phyloP scores from a whole-genome alignment of 2,888 invertebrate genomes.

The Lutraria lutraria region DNA sequence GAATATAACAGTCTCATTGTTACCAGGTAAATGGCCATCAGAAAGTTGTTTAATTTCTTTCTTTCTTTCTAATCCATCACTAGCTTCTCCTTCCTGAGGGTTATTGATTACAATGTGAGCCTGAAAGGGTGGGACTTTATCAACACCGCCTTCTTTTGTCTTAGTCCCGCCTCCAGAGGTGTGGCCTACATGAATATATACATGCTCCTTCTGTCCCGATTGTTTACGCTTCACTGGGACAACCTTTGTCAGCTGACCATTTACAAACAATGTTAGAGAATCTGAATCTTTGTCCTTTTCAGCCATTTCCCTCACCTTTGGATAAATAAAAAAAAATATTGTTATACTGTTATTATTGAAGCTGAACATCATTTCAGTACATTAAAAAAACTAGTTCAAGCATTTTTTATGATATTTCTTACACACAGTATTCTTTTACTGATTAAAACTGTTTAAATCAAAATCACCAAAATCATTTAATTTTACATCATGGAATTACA shows the following conservation, averaged over 20 bases:
- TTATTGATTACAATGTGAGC: constrained; percentile 42
- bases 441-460: too few relatives aligned
- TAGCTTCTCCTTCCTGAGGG: constrained; percentile 32
- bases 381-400: too few relatives aligned
- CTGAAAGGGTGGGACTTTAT: constrained; percentile 55
- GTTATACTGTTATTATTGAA: too few relatives aligned
- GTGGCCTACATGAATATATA: constrained; percentile 37
- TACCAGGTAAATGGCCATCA: constrained; percentile 72
- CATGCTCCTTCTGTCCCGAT: constrained; percentile 27
- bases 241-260: constrained; percentile 61
- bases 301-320: constrained; percentile 45
- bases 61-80: constrained; percentile 41
- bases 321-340: background rate
- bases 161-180: background rate
- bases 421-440: too few relatives aligned
- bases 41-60: constrained; percentile 65
- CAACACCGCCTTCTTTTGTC: background rate
- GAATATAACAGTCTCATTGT: too few relatives aligned
- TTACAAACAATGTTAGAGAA: constrained; percentile 54
- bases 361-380: too few relatives aligned
- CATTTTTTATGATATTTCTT: too few relatives aligned
- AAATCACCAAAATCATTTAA: too few relatives aligned
- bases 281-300: constrained; percentile 38
- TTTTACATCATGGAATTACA: too few relatives aligned
- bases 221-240: constrained; percentile 41